Evolutionary conservation across 2,888 invertebrate species (phyloP).

Genomic region (Osedax fenrisi): DNA sequence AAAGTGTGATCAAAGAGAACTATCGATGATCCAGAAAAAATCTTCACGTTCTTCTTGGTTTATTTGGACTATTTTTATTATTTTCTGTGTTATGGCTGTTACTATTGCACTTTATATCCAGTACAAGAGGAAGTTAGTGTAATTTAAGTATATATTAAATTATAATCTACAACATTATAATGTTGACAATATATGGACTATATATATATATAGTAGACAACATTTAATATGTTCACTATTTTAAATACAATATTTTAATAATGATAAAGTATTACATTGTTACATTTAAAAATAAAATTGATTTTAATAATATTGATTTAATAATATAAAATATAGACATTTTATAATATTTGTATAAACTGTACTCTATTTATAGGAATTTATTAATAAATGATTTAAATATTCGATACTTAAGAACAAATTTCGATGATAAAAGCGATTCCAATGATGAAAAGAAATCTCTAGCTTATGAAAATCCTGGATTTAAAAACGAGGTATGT

Average conservation of each 20-base stretch:
- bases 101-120: background rate
- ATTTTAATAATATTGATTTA: background rate
- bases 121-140: background rate
- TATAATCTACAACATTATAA: background rate
- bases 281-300: background rate
- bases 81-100: background rate
- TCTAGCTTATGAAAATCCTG: background rate
- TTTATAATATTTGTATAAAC: background rate
- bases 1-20: too few relatives aligned
- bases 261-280: background rate
- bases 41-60: background rate
- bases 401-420: background rate
- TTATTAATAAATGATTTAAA: background rate
- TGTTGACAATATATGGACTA: background rate
- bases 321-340: background rate
- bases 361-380: background rate
- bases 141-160: background rate
- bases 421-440: background rate
- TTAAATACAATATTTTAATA: too few relatives aligned
- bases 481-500: background rate
- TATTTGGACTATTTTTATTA: background rate
- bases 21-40: too few relatives aligned
- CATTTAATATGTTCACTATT: too few relatives aligned
- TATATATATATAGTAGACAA: background rate
- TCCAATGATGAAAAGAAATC: background rate